These are phyloP conservation scores for Sarcoramphus papa DNA, from an alignment of 2,797 vertebrate genomes.

Conservation along the genomic window DNA sequence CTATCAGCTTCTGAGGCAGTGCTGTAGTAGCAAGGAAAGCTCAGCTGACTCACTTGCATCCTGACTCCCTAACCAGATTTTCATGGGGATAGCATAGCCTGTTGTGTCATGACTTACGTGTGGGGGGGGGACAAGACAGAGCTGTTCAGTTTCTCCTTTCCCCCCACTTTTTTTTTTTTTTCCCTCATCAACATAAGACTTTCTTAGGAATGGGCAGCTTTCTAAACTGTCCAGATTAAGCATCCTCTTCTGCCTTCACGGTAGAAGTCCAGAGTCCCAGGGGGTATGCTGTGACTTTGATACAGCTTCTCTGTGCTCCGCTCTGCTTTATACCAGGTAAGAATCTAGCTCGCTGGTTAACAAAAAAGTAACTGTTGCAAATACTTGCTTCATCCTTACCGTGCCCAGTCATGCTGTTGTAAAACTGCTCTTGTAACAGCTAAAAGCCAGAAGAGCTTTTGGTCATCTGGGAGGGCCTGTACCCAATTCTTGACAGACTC, in stretches of 20 bases:
- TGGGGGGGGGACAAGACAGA: not conserved
- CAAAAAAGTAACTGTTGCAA: not conserved
- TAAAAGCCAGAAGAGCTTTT: not conserved
- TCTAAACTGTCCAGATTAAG: not conserved
- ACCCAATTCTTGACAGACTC: not conserved
- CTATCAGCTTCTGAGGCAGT: not conserved
- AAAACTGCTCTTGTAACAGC: not conserved
- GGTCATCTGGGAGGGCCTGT: not conserved
- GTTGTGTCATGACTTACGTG: not conserved
- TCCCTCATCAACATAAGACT: not conserved
- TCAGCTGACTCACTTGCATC: not conserved
- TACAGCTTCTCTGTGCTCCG: not conserved
- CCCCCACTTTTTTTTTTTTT: accelerated
- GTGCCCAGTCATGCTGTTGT: not conserved
- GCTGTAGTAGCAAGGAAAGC: not conserved
- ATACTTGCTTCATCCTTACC: not conserved
- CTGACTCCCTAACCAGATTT: not conserved
- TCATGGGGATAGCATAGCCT: not conserved
- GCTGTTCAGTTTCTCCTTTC: not conserved
- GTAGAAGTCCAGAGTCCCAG: not conserved
- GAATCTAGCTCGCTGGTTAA: not conserved
- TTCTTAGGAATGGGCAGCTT: not conserved
- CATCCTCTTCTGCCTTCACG: not conserved
- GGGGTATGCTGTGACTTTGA: not conserved
- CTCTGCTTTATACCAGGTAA: not conserved